A percentile compares a stretch with the other conserved stretches of the same genome.
These are phyloP conservation scores for Cremastobaeus sp. DNA, from an alignment of 2,888 invertebrate species.

Conservation along the genomic window DNA sequence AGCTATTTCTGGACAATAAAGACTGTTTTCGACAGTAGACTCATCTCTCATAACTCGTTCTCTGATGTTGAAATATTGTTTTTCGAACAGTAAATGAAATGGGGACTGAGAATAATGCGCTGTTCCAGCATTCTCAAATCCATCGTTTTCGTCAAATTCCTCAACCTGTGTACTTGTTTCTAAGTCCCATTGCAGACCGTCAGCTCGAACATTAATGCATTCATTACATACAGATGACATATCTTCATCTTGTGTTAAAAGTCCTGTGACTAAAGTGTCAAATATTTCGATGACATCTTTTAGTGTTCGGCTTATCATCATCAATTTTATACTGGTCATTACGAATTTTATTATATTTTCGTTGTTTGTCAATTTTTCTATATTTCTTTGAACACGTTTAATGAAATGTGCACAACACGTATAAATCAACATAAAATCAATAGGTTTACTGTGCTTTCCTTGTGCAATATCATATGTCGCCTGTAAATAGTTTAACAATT, in stretches of 20 bases:
- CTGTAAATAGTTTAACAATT: not conserved
- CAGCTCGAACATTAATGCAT: not conserved
- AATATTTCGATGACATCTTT: constrained; percentile 1
- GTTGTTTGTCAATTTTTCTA: not conserved
- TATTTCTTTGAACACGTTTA: not conserved
- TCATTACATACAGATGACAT: not conserved
- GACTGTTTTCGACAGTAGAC: too few relatives aligned
- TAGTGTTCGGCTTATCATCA: not conserved
- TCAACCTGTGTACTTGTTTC: too few relatives aligned
- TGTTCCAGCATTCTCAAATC: not conserved
- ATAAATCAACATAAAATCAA: not conserved
- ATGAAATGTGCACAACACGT: constrained; percentile 17
- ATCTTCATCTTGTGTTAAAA: not conserved
- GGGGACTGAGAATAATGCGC: not conserved
- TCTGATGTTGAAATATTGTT: not conserved
- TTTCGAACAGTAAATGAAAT: constrained; percentile 2
- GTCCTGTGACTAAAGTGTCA: not conserved
- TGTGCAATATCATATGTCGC: not conserved
- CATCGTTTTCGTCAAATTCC: too few relatives aligned
- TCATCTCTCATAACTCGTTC: not conserved
- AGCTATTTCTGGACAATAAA: constrained; percentile 13
- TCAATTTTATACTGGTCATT: constrained; percentile 4
- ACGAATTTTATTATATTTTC: not conserved
- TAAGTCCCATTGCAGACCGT: too few relatives aligned
- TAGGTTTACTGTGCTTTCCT: not conserved